Percentiles rank a stretch among this genome's conserved stretches.
These are phyloP conservation scores for Carposina sasakii DNA, from an alignment of 1,140 invertebrate genomes.

Conservation along the genomic window DNA sequence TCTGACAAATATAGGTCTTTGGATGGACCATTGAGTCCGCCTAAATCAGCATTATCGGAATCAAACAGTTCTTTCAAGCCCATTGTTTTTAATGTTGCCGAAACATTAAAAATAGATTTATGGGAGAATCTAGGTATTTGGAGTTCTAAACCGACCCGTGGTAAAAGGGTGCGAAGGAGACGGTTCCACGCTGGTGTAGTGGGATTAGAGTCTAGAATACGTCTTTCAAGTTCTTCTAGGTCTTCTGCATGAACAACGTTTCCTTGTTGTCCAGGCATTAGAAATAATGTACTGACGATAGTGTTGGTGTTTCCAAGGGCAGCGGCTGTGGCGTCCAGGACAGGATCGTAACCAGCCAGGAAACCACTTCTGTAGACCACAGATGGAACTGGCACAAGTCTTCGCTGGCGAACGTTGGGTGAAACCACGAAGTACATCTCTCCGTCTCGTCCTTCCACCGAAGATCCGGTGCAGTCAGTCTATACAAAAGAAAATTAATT, in stretches of 20 bases:
- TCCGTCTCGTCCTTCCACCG: slow-evolving; percentile 82
- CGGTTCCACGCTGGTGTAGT: slow-evolving; percentile 82
- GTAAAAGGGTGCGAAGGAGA: slow-evolving; percentile 80
- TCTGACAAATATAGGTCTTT: slow-evolving; percentile 85
- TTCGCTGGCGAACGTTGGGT: slow-evolving; percentile 82
- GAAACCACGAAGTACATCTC: slow-evolving; percentile 89
- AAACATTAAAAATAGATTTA: slow-evolving; percentile 84
- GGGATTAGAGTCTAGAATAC: slow-evolving; percentile 77
- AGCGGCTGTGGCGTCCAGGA: slow-evolving; percentile 85
- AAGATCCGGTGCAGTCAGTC: slow-evolving; percentile 82
- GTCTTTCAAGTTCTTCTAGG: slow-evolving; percentile 79
- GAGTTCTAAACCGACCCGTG: slow-evolving; percentile 81
- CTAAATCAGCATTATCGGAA: slow-evolving; percentile 81
- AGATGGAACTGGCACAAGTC: slow-evolving; percentile 86
- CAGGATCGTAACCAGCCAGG: slow-evolving; percentile 86
- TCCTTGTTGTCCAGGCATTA: slow-evolving; percentile 86
- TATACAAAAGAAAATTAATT: slow-evolving; percentile 67
- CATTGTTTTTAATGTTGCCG: slow-evolving; percentile 83
- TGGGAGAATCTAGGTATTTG: slow-evolving; percentile 89
- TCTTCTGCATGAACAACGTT: slow-evolving; percentile 83
- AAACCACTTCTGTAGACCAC: slow-evolving; percentile 84
- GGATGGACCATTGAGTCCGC: slow-evolving; percentile 81
- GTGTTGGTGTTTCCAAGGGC: slow-evolving; percentile 81
- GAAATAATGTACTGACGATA: slow-evolving; percentile 82
- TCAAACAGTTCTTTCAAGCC: slow-evolving; percentile 85